Evolutionary conservation across 92 coral and sea anemone species (phyloP), one percentile per base, ranked within the genome.

Genomic region (Blastomussa wellsi): DNA sequence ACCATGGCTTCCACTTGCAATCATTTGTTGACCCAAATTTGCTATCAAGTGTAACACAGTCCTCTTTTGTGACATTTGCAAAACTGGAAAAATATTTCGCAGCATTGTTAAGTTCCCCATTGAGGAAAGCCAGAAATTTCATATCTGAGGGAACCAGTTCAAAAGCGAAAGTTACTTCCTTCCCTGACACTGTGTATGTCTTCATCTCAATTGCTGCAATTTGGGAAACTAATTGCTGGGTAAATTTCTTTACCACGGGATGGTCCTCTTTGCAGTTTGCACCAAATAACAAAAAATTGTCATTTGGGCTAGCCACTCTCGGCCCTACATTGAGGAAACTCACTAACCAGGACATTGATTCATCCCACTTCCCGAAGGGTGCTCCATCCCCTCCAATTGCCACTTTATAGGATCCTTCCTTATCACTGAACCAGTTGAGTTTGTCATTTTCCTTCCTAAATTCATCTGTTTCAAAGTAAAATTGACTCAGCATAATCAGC

Each of bases 351-450:
- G 95, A 82, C 85, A 81, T 74, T 1, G 95, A 92, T 74, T 89
- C 90, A 57, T 91, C 94, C 92, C 92, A 89, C 22, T 92, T 89
- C 41, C 91, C 95, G 73, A 89, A 89, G 59, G 92, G 94, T 37
- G 92, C 92, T 14, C 96, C 96, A 72, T 90, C 92, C 42, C 96
- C 91, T 68, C 94, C 96, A 86, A 42, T 12, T 88, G 90, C 20
- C 86, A 89, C 68, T 72, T 91, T 67, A 88, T 85, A 32, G 42
- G 37, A 4, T 22, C 89, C 89, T 28, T 79, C 79, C 16, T 55
- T 52, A 31, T 75, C 78, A 24, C 90, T 88, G 87, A 92, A 89
- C 95, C 95, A 92, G 16, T 17, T 60, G 35, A 92, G 92, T 59
- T 76, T 92, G 13, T 87, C 92, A 79, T n/a, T 53, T 41, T 47